phyloP scores from a whole-genome alignment of 2,113 vertebrate genomes.

The Panurus biarmicus region DNA sequence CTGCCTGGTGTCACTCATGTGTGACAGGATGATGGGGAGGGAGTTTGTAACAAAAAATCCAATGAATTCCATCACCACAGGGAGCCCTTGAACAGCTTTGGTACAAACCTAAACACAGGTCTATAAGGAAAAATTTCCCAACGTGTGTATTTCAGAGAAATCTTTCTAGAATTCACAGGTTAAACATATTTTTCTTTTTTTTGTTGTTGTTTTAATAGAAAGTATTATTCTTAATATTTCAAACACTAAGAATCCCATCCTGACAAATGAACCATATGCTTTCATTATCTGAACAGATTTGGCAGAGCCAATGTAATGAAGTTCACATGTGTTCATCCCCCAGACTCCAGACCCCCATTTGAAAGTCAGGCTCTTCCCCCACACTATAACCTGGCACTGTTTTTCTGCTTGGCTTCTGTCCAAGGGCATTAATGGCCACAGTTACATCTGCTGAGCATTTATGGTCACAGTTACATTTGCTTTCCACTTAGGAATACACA shows the following conservation, averaged over 20 bases:
- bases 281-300: not conserved
- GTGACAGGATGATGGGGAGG: not conserved
- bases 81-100: not conserved
- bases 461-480: not conserved
- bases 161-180: not conserved
- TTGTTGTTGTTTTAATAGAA: not conserved
- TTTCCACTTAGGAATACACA: not conserved
- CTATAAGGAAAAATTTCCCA: not conserved
- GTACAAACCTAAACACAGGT: not conserved
- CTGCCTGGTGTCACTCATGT: not conserved
- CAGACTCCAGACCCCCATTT: not conserved
- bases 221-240: not conserved
- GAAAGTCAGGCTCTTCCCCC: not conserved
- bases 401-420: not conserved
- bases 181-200: not conserved
- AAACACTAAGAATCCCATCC: not conserved
- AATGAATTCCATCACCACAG: not conserved
- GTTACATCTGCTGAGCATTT: not conserved
- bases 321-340: not conserved
- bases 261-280: not conserved
- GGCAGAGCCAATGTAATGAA: not conserved
- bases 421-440: not conserved
- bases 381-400: not conserved
- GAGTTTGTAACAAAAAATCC: not conserved
- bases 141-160: not conserved